These are phyloP conservation scores for Epinotia bilunana DNA, from an alignment of 2,888 invertebrate species.

Conservation along the genomic window DNA sequence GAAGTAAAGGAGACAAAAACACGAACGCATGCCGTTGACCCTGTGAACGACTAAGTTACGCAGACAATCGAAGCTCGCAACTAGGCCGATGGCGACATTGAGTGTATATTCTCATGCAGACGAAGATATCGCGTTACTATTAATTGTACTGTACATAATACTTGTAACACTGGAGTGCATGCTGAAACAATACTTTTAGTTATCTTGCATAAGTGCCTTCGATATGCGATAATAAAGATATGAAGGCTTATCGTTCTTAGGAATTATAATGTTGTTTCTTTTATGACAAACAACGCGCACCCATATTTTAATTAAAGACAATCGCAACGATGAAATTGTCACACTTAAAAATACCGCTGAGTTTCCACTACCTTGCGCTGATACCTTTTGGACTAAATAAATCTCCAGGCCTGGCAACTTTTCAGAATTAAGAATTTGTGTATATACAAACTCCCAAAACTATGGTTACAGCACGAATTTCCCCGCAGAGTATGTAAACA, in stretches of 20 bases:
- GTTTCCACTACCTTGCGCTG: background rate
- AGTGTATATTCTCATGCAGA: conserved; percentile 31
- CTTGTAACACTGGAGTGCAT: conserved; percentile 27
- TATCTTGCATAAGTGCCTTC: conserved; percentile 45
- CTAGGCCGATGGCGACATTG: conserved; percentile 37
- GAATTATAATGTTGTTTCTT: conserved; percentile 24
- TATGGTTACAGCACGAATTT: background rate
- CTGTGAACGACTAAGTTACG: conserved; percentile 52
- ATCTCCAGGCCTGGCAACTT: no score
- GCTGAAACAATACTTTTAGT: conserved; percentile 34
- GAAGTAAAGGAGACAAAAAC: conserved; percentile 44
- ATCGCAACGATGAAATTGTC: background rate
- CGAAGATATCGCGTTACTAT: background rate
- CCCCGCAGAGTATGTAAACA: conserved; percentile 38
- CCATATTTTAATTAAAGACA: background rate
- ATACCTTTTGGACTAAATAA: background rate
- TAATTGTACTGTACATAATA: conserved; percentile 14
- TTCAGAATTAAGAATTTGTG: no score
- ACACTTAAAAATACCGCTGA: background rate
- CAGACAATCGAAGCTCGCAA: conserved; percentile 48
- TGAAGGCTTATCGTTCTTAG: conserved; percentile 44
- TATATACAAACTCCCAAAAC: background rate
- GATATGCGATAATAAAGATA: conserved; percentile 45
- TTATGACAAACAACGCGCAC: conserved; percentile 17
- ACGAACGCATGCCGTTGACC: conserved; percentile 46